phyloP scores from a whole-genome alignment of 2,888 invertebrate species.

The Netelia inedita region DNA sequence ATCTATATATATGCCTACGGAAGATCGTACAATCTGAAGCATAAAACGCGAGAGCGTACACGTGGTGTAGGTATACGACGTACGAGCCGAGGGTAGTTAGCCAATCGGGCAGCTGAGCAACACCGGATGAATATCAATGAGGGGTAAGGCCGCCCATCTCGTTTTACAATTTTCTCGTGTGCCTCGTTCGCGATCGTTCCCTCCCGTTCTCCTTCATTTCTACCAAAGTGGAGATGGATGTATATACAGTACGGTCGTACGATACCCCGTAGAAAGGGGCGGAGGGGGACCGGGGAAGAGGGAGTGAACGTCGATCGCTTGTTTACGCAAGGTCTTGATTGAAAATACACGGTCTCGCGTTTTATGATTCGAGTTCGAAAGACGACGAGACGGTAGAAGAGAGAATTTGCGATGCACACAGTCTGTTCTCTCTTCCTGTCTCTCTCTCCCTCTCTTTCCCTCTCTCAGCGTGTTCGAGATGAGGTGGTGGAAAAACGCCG shows the following conservation, averaged over 20 bases:
- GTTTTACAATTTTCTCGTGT: slow-evolving; percentile 80
- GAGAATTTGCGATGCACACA: slow-evolving; percentile 17
- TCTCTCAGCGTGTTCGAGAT: slow-evolving; percentile 17
- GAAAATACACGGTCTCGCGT: slow-evolving; percentile 73
- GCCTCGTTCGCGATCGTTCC: slow-evolving; percentile 49
- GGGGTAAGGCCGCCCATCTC: slow-evolving; percentile 78
- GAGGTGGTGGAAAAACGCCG: slow-evolving; percentile 22
- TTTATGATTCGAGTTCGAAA: slow-evolving; percentile 71
- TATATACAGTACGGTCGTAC: slow-evolving; percentile 25
- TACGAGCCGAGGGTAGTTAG: slow-evolving; percentile 80
- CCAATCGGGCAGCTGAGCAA: slow-evolving; percentile 81
- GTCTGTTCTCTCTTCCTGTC: background rate
- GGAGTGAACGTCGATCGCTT: slow-evolving; percentile 61
- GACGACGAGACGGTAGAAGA: slow-evolving; percentile 17
- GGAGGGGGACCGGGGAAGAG: background rate
- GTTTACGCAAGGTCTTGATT: slow-evolving; percentile 76
- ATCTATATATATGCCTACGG: slow-evolving; percentile 2
- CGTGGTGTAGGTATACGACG: slow-evolving; percentile 69
- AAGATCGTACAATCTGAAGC: slow-evolving; percentile 31
- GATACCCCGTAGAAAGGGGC: slow-evolving; percentile 1
- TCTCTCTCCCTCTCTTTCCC: slow-evolving; percentile 1
- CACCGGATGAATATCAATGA: slow-evolving; percentile 84
- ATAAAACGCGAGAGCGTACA: slow-evolving; percentile 44
- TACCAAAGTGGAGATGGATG: slow-evolving; percentile 52
- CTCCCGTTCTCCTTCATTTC: slow-evolving; percentile 33